These are phyloP conservation scores for Batillaria attramentaria DNA, from an alignment of 1,140 invertebrate genomes.

Conservation along the genomic window DNA sequence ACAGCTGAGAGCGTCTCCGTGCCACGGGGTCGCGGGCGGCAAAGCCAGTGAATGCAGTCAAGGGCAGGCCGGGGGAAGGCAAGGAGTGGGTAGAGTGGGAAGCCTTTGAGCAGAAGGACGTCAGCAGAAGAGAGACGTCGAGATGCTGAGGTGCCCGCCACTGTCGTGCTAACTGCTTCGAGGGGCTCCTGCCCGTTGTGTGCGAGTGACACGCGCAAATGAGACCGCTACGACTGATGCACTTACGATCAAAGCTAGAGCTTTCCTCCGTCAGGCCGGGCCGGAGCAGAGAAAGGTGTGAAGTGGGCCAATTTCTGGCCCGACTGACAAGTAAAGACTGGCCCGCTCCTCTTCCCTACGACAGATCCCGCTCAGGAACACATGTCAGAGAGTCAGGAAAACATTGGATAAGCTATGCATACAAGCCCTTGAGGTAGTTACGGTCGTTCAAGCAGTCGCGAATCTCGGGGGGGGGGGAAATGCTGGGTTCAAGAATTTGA, in stretches of 20 bases:
- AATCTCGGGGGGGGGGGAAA: no score
- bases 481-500: no score
- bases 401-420: no score
- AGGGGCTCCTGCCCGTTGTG: conserved; percentile 24
- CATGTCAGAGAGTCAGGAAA: no score
- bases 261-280: conserved; percentile 20
- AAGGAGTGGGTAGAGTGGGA: not conserved
- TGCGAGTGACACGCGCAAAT: conserved; percentile 40
- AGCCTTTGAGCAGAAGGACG: conserved; percentile 1
- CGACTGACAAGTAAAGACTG: no score
- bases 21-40: not conserved
- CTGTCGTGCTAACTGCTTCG: not conserved
- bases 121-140: not conserved
- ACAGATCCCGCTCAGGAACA: no score
- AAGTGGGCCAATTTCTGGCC: conserved; percentile 36
- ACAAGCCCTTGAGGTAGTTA: no score
- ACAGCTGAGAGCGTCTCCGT: conserved; percentile 9
- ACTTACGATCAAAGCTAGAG: conserved; percentile 37
- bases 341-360: no score
- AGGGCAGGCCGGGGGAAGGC: not conserved
- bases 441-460: no score
- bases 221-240: conserved; percentile 31
- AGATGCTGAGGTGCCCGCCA: not conserved
- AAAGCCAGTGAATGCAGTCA: not conserved
- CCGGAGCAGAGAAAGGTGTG: conserved; percentile 13